Percentiles rank a stretch among this genome's conserved stretches.
Evolutionary conservation across 2,113 vertebrate genomes (phyloP).

Genomic region (Orthonyx spaldingii): DNA sequence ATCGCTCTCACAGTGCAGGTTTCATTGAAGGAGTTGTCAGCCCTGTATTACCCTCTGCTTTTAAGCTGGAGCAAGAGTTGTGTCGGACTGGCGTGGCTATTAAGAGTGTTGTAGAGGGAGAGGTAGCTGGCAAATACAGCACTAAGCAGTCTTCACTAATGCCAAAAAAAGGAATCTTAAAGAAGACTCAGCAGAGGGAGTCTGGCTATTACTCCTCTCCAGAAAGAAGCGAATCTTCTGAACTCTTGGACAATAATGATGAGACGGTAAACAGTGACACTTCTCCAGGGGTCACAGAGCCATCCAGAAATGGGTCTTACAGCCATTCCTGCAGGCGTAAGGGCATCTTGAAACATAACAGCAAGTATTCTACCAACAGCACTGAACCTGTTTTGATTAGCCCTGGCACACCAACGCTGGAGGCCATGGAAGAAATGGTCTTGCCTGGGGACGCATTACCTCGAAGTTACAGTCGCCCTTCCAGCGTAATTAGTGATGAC

Average conservation of each 20-base stretch:
- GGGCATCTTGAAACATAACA: conserved; percentile 92
- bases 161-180: conserved; percentile 97
- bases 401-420: conserved; percentile 65
- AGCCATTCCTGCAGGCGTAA: conserved; percentile 81
- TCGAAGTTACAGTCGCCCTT: conserved; percentile 90
- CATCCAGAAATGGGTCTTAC: conserved; percentile 65
- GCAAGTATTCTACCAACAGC: conserved; percentile 84
- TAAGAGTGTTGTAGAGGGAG: conserved; percentile 67
- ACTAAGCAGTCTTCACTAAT: conserved; percentile 78
- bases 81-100: conserved; percentile 58
- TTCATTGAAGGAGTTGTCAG: conserved; percentile 75
- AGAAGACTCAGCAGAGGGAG: conserved; percentile 92
- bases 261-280: conserved; percentile 39
- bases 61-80: conserved; percentile 76
- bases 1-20: conserved; percentile 83
- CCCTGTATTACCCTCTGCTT: conserved; percentile 65
- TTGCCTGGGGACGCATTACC: conserved; percentile 76
- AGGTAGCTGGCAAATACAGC: conserved; percentile 68
- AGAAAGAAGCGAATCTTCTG: conserved; percentile 91
- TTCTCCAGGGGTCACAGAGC: conserved; percentile 61
- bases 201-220: conserved; percentile 98
- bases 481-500: conserved; percentile 88
- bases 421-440: conserved; percentile 73
- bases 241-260: conserved; percentile 79
- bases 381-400: conserved; percentile 58